Base-by-base conservation (phyloP, 1,140 invertebrate genomes). In the Drosophila novamexicana region DNA sequence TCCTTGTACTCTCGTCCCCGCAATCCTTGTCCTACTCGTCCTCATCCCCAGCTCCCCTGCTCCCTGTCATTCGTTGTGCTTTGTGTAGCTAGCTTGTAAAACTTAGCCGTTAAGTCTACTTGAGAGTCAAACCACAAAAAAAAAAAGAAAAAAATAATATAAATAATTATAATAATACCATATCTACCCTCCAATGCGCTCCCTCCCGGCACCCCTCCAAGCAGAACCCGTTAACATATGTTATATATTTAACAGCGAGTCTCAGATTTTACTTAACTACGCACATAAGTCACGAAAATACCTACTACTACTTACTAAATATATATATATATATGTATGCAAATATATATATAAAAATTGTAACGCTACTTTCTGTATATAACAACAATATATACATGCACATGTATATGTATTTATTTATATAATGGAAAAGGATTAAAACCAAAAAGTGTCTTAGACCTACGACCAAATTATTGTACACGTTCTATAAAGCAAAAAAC, bases 381-480 rank as follows among this genome's bases (percentile, higher is more conserved):
- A 88, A 83, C 75, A 59, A 73, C 44, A 44, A 54, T 64, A 64
- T 70, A 50, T 70, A 65, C 69, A 65, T 71, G 40, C 64, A 73
- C 49, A 61, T 68, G 61, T 68, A 56, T 68, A 74, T 74, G 65
- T 72, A 67, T 73, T 73, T 73, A 73, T 73, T 73, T 68, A 68
- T 73, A 61, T 52, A 47, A 67, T 56, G 70, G 54, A 80, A 79
- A 83, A 49, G 81, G 77, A 84, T 84, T 85, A 79, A 85, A 89
- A 89, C 84, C 84, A 89, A 89, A 84, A 89, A 90, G 84, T 89
- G 84, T 89, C 84, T 89, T 89, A 89, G 84, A 89, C 84, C 84
- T 84, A 90, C 85, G 84, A 88, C 84, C 84, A 88, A 88, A 86
- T 83, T 88, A 83, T 74, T 84, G 83, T 83, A 79, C 76, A 52